A percentile compares a stretch with the other conserved stretches of the same genome.
Conservation (phyloP, 2,113 vertebrate species). For the Etheostoma cragini region DNA sequence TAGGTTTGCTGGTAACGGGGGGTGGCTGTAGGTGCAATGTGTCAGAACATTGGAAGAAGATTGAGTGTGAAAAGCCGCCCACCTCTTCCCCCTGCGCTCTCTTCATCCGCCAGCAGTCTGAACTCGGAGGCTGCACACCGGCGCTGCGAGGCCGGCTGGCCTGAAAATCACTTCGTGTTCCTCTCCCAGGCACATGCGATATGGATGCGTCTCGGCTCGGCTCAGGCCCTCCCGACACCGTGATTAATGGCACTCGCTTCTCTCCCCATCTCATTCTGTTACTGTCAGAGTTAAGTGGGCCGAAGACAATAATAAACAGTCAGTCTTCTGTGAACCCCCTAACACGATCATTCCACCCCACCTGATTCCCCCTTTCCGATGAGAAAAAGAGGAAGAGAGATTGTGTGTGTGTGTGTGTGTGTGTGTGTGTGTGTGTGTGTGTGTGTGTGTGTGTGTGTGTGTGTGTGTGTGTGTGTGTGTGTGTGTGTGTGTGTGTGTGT, state of each 20-base stretch:
- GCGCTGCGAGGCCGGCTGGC: constrained; percentile 66
- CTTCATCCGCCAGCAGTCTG: constrained; percentile 58
- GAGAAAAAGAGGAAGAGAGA: constrained; percentile 23
- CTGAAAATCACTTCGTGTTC: constrained; percentile 78
- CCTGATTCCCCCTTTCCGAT: constrained; percentile 6
- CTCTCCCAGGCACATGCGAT: constrained; percentile 73
- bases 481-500: background rate
- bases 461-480: constrained; percentile 22
- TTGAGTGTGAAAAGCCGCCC: constrained; percentile 75
- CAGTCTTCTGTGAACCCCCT: constrained; percentile 83
- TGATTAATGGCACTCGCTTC: constrained; percentile 84
- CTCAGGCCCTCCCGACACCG: constrained; percentile 74
- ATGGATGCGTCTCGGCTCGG: constrained; percentile 74
- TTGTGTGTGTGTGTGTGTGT: constrained; percentile 25
- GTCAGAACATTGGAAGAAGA: constrained; percentile 78
- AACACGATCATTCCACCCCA: constrained; percentile 73
- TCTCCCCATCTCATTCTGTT: constrained; percentile 85
- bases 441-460: background rate
- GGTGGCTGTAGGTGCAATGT: constrained; percentile 66
- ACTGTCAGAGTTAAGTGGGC: constrained; percentile 86
- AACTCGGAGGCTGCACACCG: constrained; percentile 51
- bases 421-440: background rate
- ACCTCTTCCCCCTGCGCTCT: constrained; percentile 54
- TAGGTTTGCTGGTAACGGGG: constrained; percentile 39
- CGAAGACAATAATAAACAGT: constrained; percentile 86